Percentiles rank a stretch among this genome's conserved stretches.
phyloP scores from a whole-genome alignment of 2,888 invertebrate species.

The Dryomyza anilis region DNA sequence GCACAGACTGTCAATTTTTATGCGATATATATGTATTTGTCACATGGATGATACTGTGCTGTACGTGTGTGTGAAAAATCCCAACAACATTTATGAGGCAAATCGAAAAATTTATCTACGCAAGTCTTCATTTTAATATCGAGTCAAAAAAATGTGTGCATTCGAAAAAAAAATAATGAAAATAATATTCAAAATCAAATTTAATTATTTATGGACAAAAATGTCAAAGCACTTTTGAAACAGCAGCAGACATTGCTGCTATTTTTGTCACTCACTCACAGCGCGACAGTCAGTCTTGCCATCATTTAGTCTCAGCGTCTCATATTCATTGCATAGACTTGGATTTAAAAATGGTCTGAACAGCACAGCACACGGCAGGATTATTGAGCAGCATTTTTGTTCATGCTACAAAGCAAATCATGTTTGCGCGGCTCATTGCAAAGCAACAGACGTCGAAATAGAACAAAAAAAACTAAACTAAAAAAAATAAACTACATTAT shows the following conservation, averaged over 20 bases:
- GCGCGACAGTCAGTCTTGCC: constrained; percentile 11
- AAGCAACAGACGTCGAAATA: constrained; percentile 58
- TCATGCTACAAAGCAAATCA: constrained; percentile 48
- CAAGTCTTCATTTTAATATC: constrained; percentile 1
- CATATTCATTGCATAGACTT: too few species aligned
- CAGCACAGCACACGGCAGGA: neutral
- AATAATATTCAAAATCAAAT: neutral
- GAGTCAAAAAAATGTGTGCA: constrained; percentile 14
- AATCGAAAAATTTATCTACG: neutral
- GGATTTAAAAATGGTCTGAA: too few species aligned
- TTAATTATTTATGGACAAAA: constrained; percentile 36
- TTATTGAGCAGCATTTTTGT: constrained; percentile 21
- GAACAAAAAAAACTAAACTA: constrained; percentile 49
- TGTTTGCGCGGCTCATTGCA: constrained; percentile 59
- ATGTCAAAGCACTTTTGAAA: constrained; percentile 36
- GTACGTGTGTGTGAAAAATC: too few species aligned
- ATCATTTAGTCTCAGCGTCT: neutral
- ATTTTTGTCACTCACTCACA: constrained; percentile 36
- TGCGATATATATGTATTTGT: neutral
- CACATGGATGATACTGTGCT: too few species aligned
- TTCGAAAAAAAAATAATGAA: too few species aligned
- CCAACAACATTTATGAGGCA: too few species aligned
- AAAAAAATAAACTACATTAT: too few species aligned
- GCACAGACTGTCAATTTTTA: neutral
- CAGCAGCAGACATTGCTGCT: constrained; percentile 30